Base-by-base conservation (phyloP, 2,113 vertebrate genomes). In the Phycodurus eques region DNA sequence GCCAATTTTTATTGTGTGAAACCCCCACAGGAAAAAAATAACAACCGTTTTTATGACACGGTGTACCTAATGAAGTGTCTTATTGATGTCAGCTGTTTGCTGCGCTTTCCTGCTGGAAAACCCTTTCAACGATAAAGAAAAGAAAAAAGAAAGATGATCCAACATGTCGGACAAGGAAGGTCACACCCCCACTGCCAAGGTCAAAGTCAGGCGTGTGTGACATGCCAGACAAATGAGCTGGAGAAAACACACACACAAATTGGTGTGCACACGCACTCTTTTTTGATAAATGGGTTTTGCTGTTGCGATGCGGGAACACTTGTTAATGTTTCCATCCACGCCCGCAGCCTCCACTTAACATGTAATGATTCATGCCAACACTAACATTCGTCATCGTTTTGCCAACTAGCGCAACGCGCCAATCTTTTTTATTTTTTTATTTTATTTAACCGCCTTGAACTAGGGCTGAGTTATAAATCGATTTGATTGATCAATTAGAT, bases 241-340 rank as follows among this genome's bases (percentile, higher is more conserved):
- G n/a, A n/a, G 39, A 11, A 43, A 39, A 22, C 19, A 15, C 39
- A 44, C 42, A 27, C 63, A 22, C 42, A 5, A 5, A 27, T 13
- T 60, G 5, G 31, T 35, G 13, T 7, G 12, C n/a, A 7, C 39
- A 27, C 62, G 4, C 8, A 20, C 2, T 3, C n/a, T 22, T n/a
- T 22, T 65, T 43, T 65, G 62, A 64, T 35, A 13, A 44, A 64
- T 64, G 62, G 57, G 6, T 59, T 59, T 59, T 14, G 22, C 57
- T 15, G 12, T 64, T 22, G 2, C n/a, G 12, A 46, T 64, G 12
- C 11, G 42, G 19, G 42, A 44, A 12, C 42, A 65, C 62, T 65
- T 65, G 39, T 44, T 8, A 42, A 44, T 61, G 31, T 46, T 44
- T 46, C 42, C 2, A 27, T 65, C 20, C 5, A 22, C 11, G 20